Evolutionary conservation across 1,140 invertebrate species (phyloP).

Genomic region (Drosophila eugracilis): DNA sequence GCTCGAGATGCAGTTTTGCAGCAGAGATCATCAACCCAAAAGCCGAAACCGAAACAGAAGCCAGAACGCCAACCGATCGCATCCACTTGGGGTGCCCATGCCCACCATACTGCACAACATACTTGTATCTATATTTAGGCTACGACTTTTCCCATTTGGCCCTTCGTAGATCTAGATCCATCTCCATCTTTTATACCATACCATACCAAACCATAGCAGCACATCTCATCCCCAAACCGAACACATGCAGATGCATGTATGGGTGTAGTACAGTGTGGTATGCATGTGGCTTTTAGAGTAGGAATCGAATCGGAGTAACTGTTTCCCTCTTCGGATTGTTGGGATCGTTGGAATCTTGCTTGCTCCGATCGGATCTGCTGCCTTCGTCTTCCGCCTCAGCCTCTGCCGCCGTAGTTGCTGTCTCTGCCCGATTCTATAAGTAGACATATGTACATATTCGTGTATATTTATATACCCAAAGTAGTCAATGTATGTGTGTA

Average conservation of each 20-base stretch:
- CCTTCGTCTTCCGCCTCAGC: slow-evolving; percentile 1
- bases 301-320: slow-evolving; percentile 57
- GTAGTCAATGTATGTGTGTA: slow-evolving; percentile 14
- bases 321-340: slow-evolving; percentile 36
- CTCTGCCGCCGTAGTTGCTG: slow-evolving; percentile 16
- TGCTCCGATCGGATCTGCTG: slow-evolving; percentile 16
- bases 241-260: background rate
- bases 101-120: slow-evolving; percentile 31
- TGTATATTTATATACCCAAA: slow-evolving; percentile 59
- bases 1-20: slow-evolving; percentile 3
- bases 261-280: background rate
- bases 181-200: slow-evolving; percentile 1
- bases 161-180: slow-evolving; percentile 46
- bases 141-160: slow-evolving; percentile 77
- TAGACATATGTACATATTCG: slow-evolving; percentile 64
- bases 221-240: slow-evolving; percentile 3
- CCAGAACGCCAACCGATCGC: slow-evolving; percentile 24
- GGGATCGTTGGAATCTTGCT: slow-evolving; percentile 41
- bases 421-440: slow-evolving; percentile 74
- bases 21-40: slow-evolving; percentile 37
- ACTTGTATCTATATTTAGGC: slow-evolving; percentile 72
- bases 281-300: slow-evolving; percentile 46
- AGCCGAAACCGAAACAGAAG: slow-evolving; percentile 14
- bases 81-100: slow-evolving; percentile 54
- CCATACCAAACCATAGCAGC: background rate